These are phyloP conservation scores for Lamellibrachia luymesi DNA, from an alignment of 1,140 invertebrate genomes.

Conservation along the genomic window DNA sequence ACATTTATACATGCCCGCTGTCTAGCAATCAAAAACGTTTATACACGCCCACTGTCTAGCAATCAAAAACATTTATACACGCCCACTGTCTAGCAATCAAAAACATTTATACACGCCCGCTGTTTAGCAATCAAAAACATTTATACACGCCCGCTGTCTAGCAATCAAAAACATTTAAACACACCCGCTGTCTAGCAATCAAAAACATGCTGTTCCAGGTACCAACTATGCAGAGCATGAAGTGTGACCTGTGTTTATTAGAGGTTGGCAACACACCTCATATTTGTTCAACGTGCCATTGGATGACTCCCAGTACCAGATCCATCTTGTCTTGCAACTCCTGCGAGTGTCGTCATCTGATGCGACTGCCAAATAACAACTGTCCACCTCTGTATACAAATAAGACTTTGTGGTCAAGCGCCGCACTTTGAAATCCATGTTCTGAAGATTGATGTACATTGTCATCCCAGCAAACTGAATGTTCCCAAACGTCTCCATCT, in stretches of 20 bases:
- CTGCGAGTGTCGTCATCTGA: not conserved
- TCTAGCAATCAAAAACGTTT: too few species aligned
- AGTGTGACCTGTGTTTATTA: not conserved
- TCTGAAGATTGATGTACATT: not conserved
- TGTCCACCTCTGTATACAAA: not conserved
- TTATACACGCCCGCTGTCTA: too few species aligned
- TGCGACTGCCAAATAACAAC: not conserved
- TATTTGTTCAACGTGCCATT: not conserved
- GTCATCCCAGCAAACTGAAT: not conserved
- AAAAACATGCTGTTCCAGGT: too few species aligned
- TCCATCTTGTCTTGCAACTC: not conserved
- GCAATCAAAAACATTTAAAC: too few species aligned
- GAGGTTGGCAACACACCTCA: not conserved
- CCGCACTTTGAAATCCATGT: not conserved
- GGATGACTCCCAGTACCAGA: not conserved
- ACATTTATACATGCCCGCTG: too few species aligned
- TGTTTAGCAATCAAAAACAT: too few species aligned
- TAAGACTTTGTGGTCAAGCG: not conserved
- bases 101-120: too few species aligned
- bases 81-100: too few species aligned
- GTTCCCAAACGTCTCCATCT: not conserved
- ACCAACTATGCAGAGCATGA: too few species aligned
- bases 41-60: too few species aligned
- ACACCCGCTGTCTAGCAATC: too few species aligned
- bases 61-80: too few species aligned